Percentiles rank a stretch among this genome's conserved stretches.
These are phyloP conservation scores for Sesamia inferens DNA, from an alignment of 2,888 invertebrate species.

Conservation along the genomic window DNA sequence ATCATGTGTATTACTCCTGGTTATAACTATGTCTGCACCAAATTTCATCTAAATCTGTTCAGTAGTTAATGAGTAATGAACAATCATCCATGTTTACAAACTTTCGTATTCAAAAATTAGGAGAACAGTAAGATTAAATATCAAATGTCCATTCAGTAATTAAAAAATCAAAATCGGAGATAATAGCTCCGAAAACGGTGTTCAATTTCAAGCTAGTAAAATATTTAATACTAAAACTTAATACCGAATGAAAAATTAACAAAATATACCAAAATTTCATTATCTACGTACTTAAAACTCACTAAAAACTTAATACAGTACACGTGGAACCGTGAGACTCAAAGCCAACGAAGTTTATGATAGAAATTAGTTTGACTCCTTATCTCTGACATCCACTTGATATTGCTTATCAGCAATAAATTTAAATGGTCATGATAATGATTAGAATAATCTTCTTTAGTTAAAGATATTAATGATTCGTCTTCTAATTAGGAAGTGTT, in stretches of 20 bases:
- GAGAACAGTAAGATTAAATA: background rate
- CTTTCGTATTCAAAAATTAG: too few relatives aligned
- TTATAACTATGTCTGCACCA: too few relatives aligned
- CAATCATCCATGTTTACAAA: too few relatives aligned
- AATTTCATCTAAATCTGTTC: too few relatives aligned
- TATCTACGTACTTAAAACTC: constrained; percentile 48
- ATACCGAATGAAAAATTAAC: constrained; percentile 20
- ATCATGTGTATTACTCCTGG: too few relatives aligned
- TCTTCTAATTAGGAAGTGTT: constrained; percentile 60
- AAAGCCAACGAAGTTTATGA: constrained; percentile 34
- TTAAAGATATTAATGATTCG: constrained; percentile 46
- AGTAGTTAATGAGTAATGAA: too few relatives aligned
- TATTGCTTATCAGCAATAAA: constrained; percentile 69
- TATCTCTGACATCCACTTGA: constrained; percentile 63
- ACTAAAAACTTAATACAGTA: constrained; percentile 38
- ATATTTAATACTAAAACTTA: constrained; percentile 3
- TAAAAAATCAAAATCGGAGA: background rate
- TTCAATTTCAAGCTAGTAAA: constrained; percentile 33
- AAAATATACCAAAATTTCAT: constrained; percentile 21
- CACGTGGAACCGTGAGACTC: constrained; percentile 41
- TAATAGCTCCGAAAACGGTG: constrained; percentile 11
- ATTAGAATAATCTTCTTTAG: constrained; percentile 50
- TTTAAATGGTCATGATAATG: constrained; percentile 66
- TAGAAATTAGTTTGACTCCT: constrained; percentile 63
- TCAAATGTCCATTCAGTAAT: background rate